phyloP scores from a whole-genome alignment of 2,113 vertebrate species.

The Telmatochromis bifrenatus region DNA sequence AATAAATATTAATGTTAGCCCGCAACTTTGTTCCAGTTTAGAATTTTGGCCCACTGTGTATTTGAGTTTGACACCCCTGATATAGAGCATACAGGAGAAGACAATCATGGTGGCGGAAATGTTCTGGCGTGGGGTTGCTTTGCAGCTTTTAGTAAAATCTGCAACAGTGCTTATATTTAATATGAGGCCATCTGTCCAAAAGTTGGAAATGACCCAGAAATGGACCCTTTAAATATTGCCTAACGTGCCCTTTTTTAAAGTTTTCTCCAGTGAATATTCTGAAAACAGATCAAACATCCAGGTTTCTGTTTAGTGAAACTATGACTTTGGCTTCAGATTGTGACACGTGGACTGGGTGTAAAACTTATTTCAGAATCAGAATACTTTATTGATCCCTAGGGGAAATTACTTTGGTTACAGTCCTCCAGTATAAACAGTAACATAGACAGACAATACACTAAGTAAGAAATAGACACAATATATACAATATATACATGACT shows the following conservation, averaged over 20 bases:
- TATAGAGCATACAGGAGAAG: neutral
- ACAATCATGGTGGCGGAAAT: rapidly evolving
- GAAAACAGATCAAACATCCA: neutral
- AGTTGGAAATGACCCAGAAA: neutral
- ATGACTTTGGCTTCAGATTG: neutral
- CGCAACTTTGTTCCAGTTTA: no score
- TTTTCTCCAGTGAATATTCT: neutral
- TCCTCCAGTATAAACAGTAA: neutral
- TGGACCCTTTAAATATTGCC: neutral
- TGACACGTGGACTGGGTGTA: neutral
- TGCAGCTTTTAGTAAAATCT: neutral
- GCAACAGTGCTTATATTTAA: neutral
- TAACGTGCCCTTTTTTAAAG: neutral
- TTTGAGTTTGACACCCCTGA: neutral
- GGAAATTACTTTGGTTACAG: neutral
- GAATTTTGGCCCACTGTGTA: no score
- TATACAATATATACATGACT: neutral
- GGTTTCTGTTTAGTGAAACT: neutral
- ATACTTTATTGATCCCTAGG: rapidly evolving
- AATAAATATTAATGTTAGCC: no score
- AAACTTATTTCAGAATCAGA: neutral
- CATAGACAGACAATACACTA: neutral
- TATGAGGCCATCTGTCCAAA: neutral
- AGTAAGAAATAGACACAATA: neutral
- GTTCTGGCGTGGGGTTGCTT: rapidly evolving